phyloP scores from a whole-genome alignment of 2,797 vertebrate genomes.

The Pampus argenteus region DNA sequence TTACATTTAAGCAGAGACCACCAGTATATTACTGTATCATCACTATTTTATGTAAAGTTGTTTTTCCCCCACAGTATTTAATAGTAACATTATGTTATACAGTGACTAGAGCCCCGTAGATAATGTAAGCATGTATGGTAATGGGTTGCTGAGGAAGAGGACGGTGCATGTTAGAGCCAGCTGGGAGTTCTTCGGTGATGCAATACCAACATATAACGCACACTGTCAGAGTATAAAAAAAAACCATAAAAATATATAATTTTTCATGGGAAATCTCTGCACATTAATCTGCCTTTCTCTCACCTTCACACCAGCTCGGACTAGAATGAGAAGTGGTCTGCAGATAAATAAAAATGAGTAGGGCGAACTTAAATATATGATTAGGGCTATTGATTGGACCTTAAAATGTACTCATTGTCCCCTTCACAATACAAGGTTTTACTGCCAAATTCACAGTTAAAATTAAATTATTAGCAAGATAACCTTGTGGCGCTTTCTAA shows the following conservation, averaged over 20 bases:
- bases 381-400: constrained; percentile 45
- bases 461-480: constrained; percentile 55
- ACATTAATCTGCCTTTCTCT: constrained; percentile 39
- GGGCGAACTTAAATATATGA: constrained; percentile 36
- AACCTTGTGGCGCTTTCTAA: constrained; percentile 48
- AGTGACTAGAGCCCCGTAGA: constrained; percentile 5
- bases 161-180: constrained; percentile 5
- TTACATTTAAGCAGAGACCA: constrained; percentile 24
- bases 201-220: constrained; percentile 28
- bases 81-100: constrained; percentile 25
- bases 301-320: constrained; percentile 41
- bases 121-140: constrained; percentile 13
- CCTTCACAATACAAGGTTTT: constrained; percentile 30
- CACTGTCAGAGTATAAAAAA: constrained; percentile 46
- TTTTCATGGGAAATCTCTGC: constrained; percentile 35
- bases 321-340: constrained; percentile 46
- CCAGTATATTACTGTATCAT: constrained; percentile 9
- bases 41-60: constrained; percentile 28
- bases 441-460: constrained; percentile 23
- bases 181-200: constrained; percentile 22
- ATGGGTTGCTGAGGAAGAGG: constrained; percentile 5
- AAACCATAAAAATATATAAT: constrained; percentile 27
- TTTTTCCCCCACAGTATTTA: constrained; percentile 29
- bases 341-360: constrained; percentile 49
- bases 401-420: constrained; percentile 48